Conservation (phyloP, 1,140 invertebrate genomes). For the Tetranychus urticae region DNA sequence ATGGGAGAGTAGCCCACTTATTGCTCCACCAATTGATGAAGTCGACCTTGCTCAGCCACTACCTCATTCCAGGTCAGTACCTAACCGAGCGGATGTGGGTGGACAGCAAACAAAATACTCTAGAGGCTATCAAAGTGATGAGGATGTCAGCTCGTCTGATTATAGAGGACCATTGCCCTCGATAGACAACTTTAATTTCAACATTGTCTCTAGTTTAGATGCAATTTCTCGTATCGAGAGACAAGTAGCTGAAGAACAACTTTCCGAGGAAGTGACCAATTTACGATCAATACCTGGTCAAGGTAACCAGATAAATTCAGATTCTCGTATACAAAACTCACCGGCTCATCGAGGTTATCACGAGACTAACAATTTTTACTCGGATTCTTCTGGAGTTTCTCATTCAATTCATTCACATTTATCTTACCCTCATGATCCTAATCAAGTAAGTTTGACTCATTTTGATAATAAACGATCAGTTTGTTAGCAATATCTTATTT, state of each 20-base stretch:
- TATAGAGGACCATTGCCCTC: not conserved
- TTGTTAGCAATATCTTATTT: too few relatives aligned
- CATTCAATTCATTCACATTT: too few relatives aligned
- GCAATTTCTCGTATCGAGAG: not conserved
- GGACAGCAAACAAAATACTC: not conserved
- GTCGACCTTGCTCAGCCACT: not conserved
- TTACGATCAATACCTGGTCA: too few relatives aligned
- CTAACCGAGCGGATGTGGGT: not conserved
- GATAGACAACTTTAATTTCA: not conserved
- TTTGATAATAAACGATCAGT: too few relatives aligned
- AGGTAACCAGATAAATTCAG: too few relatives aligned
- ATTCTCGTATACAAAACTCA: too few relatives aligned
- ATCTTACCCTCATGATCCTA: too few relatives aligned
- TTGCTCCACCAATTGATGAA: slow-evolving; percentile 15
- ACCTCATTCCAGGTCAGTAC: not conserved
- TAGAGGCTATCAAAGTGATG: slow-evolving; percentile 1
- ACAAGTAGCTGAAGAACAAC: not conserved
- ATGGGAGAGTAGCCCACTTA: slow-evolving; percentile 54
- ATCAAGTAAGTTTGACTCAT: too few relatives aligned
- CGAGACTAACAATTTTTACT: too few relatives aligned
- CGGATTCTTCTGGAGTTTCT: too few relatives aligned
- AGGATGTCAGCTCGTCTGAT: not conserved
- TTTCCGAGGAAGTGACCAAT: too few relatives aligned
- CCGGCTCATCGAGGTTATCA: too few relatives aligned
- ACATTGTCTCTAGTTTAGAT: not conserved